Evolutionary conservation across 2,113 vertebrate species (phyloP), one percentile per base, ranked within the genome.

Genomic region (Caloenas nicobarica): DNA sequence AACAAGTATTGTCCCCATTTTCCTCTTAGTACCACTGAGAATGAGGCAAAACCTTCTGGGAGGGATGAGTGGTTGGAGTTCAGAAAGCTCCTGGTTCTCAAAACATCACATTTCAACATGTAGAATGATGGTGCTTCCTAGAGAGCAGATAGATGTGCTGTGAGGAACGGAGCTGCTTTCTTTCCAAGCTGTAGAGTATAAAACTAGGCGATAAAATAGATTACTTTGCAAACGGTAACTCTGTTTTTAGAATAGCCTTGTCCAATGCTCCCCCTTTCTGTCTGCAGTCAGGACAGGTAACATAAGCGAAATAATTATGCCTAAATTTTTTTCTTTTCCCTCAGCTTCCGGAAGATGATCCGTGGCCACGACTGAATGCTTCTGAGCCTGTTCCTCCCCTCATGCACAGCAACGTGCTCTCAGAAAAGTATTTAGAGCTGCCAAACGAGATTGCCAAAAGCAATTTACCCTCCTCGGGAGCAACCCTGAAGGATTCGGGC

Each of bases 281-380:
- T 34, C 18, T 29, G 57, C 18, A 8, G 0, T 34, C 26, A 16
- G 80, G 40, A 56, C 34, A 17, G 65, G 17, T 40, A 68, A 62
- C 15, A 25, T 1, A 1, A 18, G 34, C 54, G 9, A 79, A 71
- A n/a, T 66, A 21, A 54, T 29, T 53, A 17, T 42, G 10, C 18
- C 57, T 91, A 87, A 83, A 38, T 64, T 3, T 46, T 69, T 29
- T 73, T 81, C 13, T 69, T 91, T 83, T 40, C 74, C 92, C 91
- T 91, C 74, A 98, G 98, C 91, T 97, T 31, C 73, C 94, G 62
- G 98, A 98, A 73, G 98, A 98, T 38, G 98, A 98, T 42, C 91
- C 96, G 0, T 98, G 98, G 98, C 97, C 98, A 64, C 97, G 96
- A 11, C 89, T 97, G 82, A 98, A 72, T 51, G 73, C 97, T 13